A percentile compares a stretch with the other conserved stretches of the same genome.
These are phyloP conservation scores for Bubo scandiacus DNA, from an alignment of 2,113 vertebrate species.

Conservation along the genomic window DNA sequence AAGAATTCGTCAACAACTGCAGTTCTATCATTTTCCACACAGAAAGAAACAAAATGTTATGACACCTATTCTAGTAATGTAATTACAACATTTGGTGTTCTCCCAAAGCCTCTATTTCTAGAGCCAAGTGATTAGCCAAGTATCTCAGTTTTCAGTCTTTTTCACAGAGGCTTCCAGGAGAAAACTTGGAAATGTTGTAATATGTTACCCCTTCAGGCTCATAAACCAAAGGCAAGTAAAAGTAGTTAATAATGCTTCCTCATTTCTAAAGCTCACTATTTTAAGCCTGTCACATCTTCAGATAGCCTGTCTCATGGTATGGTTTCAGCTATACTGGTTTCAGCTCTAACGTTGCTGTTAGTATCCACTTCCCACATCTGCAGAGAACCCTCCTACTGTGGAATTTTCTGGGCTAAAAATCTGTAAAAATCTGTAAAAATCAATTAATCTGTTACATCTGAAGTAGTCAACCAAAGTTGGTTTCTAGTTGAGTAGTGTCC, in stretches of 20 bases:
- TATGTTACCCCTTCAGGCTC: background rate
- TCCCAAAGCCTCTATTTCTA: constrained; percentile 13
- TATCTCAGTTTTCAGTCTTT: constrained; percentile 42
- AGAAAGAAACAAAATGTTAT: constrained; percentile 53
- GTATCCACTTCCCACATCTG: background rate
- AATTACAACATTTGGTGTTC: constrained; percentile 55
- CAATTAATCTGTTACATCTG: background rate
- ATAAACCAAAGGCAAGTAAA: background rate
- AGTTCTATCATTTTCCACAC: background rate
- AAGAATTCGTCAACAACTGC: constrained; percentile 20
- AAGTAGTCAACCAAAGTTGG: background rate
- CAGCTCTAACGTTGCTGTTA: background rate
- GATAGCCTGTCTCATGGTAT: background rate
- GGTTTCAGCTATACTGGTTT: background rate
- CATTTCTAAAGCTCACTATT: background rate
- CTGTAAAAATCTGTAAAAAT: background rate
- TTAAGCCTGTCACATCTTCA: background rate
- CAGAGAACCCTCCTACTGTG: background rate
- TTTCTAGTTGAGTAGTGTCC: background rate
- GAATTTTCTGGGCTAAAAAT: background rate
- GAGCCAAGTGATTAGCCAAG: constrained; percentile 48
- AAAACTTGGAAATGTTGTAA: background rate
- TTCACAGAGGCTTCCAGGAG: constrained; percentile 10
- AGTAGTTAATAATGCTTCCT: background rate
- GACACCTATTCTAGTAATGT: constrained; percentile 36